Percentiles rank a stretch among this genome's conserved stretches.
These are phyloP conservation scores for Herpailurus yagouaroundi DNA, from an alignment of 2,113 vertebrate species.

Conservation along the genomic window DNA sequence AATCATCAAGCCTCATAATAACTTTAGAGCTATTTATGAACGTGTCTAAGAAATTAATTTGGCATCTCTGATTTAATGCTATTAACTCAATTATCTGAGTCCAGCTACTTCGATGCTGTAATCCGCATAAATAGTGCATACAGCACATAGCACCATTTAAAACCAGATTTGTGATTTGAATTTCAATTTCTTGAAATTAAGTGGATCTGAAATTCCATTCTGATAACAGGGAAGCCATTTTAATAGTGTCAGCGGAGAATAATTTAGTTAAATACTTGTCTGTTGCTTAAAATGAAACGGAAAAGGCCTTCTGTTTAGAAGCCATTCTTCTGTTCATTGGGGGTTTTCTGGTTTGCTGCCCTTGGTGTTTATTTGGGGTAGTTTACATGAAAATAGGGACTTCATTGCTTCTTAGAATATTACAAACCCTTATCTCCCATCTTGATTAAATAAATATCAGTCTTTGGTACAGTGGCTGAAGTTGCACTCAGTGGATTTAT, in stretches of 20 bases:
- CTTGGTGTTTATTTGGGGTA: slow-evolving; percentile 57
- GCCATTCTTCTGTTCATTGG: background rate
- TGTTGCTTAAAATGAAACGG: slow-evolving; percentile 44
- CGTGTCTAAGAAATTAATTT: slow-evolving; percentile 64
- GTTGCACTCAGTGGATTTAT: background rate
- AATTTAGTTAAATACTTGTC: slow-evolving; percentile 61
- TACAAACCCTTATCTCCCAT: slow-evolving; percentile 43
- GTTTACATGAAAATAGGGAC: slow-evolving; percentile 71
- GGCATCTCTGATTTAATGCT: slow-evolving; percentile 47
- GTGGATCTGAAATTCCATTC: slow-evolving; percentile 68
- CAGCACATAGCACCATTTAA: background rate
- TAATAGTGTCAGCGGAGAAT: slow-evolving; percentile 40
- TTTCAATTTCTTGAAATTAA: slow-evolving; percentile 66
- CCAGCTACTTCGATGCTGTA: slow-evolving; percentile 35
- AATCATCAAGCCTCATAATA: slow-evolving; percentile 30
- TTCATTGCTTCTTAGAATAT: slow-evolving; percentile 70
- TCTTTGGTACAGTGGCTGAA: background rate
- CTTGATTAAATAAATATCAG: slow-evolving; percentile 57
- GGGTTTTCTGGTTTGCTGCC: slow-evolving; percentile 58
- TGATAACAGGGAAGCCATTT: slow-evolving; percentile 40
- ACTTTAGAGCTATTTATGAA: slow-evolving; percentile 59
- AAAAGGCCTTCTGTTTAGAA: slow-evolving; percentile 61
- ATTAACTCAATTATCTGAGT: slow-evolving; percentile 53
- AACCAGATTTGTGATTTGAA: slow-evolving; percentile 53
- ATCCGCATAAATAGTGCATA: slow-evolving; percentile 47